A percentile compares a stretch with the other conserved stretches of the same genome.
Evolutionary conservation across 2,797 vertebrate species (phyloP).

Genomic region (Pipistrellus pygmaeus): DNA sequence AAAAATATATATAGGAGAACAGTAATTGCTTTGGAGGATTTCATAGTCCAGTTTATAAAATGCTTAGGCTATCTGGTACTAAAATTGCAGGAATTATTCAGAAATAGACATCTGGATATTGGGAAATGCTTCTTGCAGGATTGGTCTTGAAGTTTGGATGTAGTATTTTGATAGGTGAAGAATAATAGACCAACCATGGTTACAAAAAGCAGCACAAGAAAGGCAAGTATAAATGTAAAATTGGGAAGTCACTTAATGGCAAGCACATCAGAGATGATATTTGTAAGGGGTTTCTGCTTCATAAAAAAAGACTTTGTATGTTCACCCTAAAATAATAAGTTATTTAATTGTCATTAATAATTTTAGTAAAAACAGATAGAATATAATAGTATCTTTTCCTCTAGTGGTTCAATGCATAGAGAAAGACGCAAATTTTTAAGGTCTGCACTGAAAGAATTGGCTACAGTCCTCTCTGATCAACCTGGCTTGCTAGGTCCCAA

Average conservation of each 20-base stretch:
- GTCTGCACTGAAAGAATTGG: constrained; percentile 97
- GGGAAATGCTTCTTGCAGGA: constrained; percentile 1
- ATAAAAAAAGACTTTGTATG: background rate
- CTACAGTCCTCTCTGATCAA: constrained; percentile 98
- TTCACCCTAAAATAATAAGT: constrained; percentile 24
- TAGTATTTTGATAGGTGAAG: constrained; percentile 20
- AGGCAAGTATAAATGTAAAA: background rate
- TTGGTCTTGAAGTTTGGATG: constrained; percentile 33
- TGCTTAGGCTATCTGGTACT: background rate
- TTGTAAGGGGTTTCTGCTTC: constrained; percentile 23
- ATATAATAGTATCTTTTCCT: constrained; percentile 61
- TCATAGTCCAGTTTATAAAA: background rate
- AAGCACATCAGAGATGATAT: background rate
- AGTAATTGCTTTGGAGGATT: constrained; percentile 29
- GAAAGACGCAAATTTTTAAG: constrained; percentile 98
- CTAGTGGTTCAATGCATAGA: constrained; percentile 97
- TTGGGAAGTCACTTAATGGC: background rate
- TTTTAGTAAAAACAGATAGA: constrained; percentile 60
- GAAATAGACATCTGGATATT: background rate
- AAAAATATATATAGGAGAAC: background rate
- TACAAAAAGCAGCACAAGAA: constrained; percentile 13
- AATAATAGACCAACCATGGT: background rate
- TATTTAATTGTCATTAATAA: constrained; percentile 57
- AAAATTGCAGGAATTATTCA: constrained; percentile 28
- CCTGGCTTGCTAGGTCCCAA: constrained; percentile 97